Conservation (phyloP, 2,888 invertebrate species). For the Erannis defoliaria region DNA sequence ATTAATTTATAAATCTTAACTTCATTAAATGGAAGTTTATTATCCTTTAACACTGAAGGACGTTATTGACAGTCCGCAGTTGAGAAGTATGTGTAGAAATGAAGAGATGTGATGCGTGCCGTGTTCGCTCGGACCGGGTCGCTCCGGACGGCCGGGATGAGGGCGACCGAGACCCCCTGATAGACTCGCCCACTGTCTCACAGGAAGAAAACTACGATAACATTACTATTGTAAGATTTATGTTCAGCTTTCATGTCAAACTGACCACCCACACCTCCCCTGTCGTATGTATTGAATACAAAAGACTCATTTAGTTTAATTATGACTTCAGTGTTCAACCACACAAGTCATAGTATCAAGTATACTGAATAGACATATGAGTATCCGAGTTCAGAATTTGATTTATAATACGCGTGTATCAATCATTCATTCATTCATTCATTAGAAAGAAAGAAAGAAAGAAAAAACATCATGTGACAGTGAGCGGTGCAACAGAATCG, state of each 20-base stretch:
- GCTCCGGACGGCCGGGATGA: constrained; percentile 57
- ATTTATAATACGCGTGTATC: too few relatives aligned
- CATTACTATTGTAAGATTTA: constrained; percentile 74
- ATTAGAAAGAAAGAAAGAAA: too few relatives aligned
- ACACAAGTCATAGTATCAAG: neutral
- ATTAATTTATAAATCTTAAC: neutral
- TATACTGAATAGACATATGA: neutral
- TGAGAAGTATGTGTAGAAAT: constrained; percentile 83
- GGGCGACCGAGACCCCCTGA: constrained; percentile 75
- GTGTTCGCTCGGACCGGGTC: constrained; percentile 70
- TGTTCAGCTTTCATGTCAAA: constrained; percentile 52
- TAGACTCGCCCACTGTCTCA: constrained; percentile 68
- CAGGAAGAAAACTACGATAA: constrained; percentile 75
- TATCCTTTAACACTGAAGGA: constrained; percentile 56
- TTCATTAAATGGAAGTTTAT: neutral
- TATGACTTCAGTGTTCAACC: neutral
- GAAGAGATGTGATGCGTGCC: constrained; percentile 80
- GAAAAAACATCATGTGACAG: too few relatives aligned
- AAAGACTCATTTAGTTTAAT: neutral
- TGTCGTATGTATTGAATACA: neutral
- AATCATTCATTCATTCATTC: too few relatives aligned
- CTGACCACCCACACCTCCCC: constrained; percentile 36
- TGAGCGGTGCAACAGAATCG: too few relatives aligned
- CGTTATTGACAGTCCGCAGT: constrained; percentile 76
- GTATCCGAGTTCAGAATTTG: too few relatives aligned